Percentiles rank a stretch among this genome's conserved stretches.
Evolutionary conservation across 2,888 invertebrate genomes (phyloP).

Genomic region (Invenusta paracnida): DNA sequence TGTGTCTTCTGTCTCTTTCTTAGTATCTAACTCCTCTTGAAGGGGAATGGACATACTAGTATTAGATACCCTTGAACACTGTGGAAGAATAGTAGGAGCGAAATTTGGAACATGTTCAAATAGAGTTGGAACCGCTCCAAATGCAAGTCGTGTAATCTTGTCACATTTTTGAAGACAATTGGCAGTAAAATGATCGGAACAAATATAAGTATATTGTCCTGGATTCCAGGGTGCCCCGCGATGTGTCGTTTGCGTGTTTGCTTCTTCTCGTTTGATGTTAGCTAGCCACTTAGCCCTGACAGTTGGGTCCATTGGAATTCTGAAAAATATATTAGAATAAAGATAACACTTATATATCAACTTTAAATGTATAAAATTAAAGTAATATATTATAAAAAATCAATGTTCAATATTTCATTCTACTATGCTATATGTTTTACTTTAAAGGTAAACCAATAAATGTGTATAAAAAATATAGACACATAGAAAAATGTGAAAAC

Average conservation of each 20-base stretch:
- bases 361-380: no score
- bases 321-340: no score
- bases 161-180: not conserved
- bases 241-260: not conserved
- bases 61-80: not conserved
- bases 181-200: not conserved
- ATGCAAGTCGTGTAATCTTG: not conserved
- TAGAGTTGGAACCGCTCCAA: not conserved
- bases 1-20: not conserved
- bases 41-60: not conserved
- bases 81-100: not conserved
- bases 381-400: no score
- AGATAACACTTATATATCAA: no score
- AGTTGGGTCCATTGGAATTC: not conserved
- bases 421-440: no score
- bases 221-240: not conserved
- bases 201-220: not conserved
- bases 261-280: not conserved
- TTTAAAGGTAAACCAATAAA: no score
- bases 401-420: no score
- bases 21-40: not conserved
- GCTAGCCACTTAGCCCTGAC: not conserved
- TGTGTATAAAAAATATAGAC: no score
- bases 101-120: not conserved
- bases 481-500: no score